These are phyloP conservation scores for Leptosomus discolor DNA, from an alignment of 2,113 vertebrate genomes.

Conservation along the genomic window DNA sequence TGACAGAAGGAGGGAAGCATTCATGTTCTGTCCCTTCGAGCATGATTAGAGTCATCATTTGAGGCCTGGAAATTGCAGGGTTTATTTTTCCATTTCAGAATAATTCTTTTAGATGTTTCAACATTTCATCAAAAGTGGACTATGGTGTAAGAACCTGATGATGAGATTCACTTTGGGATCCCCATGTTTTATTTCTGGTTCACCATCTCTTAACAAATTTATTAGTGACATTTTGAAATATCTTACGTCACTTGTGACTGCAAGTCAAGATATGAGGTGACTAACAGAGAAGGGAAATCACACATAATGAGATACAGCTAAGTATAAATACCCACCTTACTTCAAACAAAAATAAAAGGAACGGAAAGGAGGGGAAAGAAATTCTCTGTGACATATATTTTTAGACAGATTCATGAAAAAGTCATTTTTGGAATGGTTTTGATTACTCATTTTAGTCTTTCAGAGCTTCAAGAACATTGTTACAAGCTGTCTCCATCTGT, in stretches of 20 bases:
- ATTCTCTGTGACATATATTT: constrained; percentile 38
- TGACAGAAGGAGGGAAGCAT: background rate
- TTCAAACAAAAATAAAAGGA: background rate
- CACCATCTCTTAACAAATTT: background rate
- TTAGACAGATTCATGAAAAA: constrained; percentile 38
- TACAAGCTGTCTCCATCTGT: constrained; percentile 52
- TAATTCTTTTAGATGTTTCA: background rate
- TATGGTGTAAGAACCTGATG: background rate
- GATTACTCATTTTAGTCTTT: constrained; percentile 39
- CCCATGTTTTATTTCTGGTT: background rate
- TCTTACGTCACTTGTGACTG: constrained; percentile 23
- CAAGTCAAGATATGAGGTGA: constrained; percentile 41
- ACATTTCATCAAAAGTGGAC: background rate
- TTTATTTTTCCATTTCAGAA: constrained; percentile 14
- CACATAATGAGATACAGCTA: constrained; percentile 18
- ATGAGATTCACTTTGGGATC: background rate
- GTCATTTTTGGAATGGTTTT: background rate
- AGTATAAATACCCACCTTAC: constrained; percentile 1
- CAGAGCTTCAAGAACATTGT: background rate
- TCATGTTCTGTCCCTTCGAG: background rate
- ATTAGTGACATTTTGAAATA: constrained; percentile 46
- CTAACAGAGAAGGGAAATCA: constrained; percentile 54
- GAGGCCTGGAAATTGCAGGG: background rate
- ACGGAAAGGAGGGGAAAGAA: background rate
- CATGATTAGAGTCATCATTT: background rate